phyloP scores from a whole-genome alignment of 1,140 invertebrate genomes.

The Tyrophagus putrescentiae region DNA sequence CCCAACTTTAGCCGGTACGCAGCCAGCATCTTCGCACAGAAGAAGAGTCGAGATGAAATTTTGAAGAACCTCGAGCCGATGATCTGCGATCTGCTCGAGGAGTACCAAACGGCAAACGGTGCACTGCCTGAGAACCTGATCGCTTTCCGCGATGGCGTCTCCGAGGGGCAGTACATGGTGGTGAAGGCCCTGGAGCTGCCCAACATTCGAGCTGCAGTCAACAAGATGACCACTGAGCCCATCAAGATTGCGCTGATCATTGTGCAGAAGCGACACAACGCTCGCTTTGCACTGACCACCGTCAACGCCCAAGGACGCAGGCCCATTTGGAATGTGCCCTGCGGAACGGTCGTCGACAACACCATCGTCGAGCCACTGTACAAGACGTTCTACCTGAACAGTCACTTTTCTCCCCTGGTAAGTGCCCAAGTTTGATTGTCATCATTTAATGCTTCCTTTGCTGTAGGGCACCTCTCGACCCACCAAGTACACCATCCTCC shows the following conservation, averaged over 20 bases:
- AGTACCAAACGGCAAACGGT: slow-evolving; percentile 20
- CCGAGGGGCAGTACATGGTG: slow-evolving; percentile 35
- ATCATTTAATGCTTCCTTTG: slow-evolving; percentile 59
- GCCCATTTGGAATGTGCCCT: slow-evolving; percentile 36
- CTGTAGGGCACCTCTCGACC: slow-evolving; percentile 33
- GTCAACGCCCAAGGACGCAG: neutral
- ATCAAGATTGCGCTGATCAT: slow-evolving; percentile 20
- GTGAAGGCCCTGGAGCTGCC: slow-evolving; percentile 26
- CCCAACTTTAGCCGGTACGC: slow-evolving; percentile 19
- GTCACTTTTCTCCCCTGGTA: neutral
- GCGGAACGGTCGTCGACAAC: slow-evolving; percentile 15
- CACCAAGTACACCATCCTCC: slow-evolving; percentile 26
- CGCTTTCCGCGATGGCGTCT: slow-evolving; percentile 37
- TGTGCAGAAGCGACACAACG: slow-evolving; percentile 23
- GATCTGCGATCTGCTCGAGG: slow-evolving; percentile 41
- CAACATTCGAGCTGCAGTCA: slow-evolving; percentile 21
- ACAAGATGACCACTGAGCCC: slow-evolving; percentile 25
- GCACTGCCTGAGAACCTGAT: slow-evolving; percentile 32
- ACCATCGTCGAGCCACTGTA: neutral
- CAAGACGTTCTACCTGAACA: slow-evolving; percentile 8
- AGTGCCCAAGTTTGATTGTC: slow-evolving; percentile 39
- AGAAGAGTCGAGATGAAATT: slow-evolving; percentile 20
- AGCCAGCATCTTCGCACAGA: slow-evolving; percentile 17
- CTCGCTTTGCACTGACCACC: slow-evolving; percentile 11
- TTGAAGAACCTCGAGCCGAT: slow-evolving; percentile 48